phyloP scores from a whole-genome alignment of 2,888 invertebrate genomes.

The Branchellion lobata region DNA sequence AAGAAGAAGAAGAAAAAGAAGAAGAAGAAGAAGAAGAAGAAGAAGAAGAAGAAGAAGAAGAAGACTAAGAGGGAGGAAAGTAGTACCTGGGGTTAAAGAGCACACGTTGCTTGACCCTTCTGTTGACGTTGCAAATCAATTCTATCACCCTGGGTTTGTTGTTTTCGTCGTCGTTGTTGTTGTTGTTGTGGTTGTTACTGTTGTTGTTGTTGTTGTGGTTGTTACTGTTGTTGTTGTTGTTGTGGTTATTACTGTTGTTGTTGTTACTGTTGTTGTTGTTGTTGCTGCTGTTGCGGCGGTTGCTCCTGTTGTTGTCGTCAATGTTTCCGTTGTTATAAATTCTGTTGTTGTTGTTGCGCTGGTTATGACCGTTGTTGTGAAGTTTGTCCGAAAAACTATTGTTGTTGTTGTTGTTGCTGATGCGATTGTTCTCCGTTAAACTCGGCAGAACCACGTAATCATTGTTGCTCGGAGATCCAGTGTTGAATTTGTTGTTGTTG shows the following conservation, averaged over 20 bases:
- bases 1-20: background rate
- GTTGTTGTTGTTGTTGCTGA: too few relatives aligned
- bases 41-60: background rate
- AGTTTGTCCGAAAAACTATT: too few relatives aligned
- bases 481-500: background rate
- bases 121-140: slow-evolving; percentile 89
- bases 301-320: too few relatives aligned
- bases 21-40: background rate
- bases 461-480: too few relatives aligned
- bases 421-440: too few relatives aligned
- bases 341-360: too few relatives aligned
- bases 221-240: background rate
- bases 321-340: too few relatives aligned
- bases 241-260: background rate
- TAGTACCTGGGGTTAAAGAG: slow-evolving; percentile 21
- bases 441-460: too few relatives aligned
- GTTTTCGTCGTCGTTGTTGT: background rate
- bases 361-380: too few relatives aligned
- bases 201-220: background rate
- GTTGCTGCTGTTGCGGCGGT: too few relatives aligned
- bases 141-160: slow-evolving; percentile 65
- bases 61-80: background rate
- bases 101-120: slow-evolving; percentile 68
- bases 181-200: background rate
- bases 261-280: background rate